A percentile compares a stretch with the other conserved stretches of the same genome.
Conservation (phyloP, 1,140 invertebrate genomes). For the Archivesica marissinica region DNA sequence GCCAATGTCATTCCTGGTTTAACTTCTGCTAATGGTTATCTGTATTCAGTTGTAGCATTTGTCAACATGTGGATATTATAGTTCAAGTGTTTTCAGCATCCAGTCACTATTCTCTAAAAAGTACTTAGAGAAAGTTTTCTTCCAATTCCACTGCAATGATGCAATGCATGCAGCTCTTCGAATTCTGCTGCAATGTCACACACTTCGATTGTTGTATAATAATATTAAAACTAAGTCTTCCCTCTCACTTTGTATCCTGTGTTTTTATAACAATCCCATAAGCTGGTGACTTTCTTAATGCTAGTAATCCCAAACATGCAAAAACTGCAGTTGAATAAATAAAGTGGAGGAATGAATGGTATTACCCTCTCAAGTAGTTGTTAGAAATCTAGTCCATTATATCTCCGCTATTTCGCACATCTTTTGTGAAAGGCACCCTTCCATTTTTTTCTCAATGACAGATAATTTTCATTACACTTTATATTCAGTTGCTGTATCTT, state of each 20-base stretch:
- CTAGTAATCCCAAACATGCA: background rate
- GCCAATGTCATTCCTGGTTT: constrained; percentile 33
- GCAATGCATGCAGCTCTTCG: no score
- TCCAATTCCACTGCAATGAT: no score
- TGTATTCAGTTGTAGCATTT: constrained; percentile 5
- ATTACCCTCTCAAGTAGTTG: constrained; percentile 16
- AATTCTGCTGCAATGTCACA: background rate
- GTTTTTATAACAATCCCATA: background rate
- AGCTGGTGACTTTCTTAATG: background rate
- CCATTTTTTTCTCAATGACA: background rate
- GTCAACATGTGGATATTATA: background rate
- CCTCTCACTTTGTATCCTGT: constrained; percentile 6
- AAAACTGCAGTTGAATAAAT: background rate
- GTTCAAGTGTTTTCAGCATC: background rate
- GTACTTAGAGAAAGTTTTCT: background rate
- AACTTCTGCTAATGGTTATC: constrained; percentile 46
- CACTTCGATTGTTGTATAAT: background rate
- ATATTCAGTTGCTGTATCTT: constrained; percentile 17
- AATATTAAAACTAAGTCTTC: background rate
- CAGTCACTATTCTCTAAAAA: background rate
- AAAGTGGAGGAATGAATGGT: constrained; percentile 8
- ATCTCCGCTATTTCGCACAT: constrained; percentile 15
- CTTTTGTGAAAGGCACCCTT: background rate
- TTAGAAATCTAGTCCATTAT: background rate
- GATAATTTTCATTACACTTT: background rate